Evolutionary conservation across 2,113 vertebrate species (phyloP).

Genomic region (Oreocharis arfaki): DNA sequence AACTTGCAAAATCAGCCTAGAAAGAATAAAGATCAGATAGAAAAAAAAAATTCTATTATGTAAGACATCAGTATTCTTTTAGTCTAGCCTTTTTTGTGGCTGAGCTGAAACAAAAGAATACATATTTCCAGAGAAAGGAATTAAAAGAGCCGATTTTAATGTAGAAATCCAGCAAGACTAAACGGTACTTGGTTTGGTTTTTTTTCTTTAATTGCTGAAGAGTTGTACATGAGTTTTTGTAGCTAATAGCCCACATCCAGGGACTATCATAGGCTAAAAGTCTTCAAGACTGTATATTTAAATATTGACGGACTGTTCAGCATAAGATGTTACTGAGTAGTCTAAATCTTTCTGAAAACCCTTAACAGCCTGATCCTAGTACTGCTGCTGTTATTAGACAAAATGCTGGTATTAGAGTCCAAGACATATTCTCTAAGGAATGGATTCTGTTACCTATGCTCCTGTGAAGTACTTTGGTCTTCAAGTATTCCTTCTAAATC

Average conservation of each 20-base stretch:
- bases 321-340: neutral
- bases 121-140: constrained; percentile 39
- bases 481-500: neutral
- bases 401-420: neutral
- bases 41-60: constrained; percentile 31
- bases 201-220: neutral
- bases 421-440: neutral
- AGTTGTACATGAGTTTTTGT: neutral
- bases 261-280: neutral
- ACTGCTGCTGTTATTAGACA: neutral
- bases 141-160: neutral
- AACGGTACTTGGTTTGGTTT: neutral
- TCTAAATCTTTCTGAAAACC: neutral
- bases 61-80: constrained; percentile 31
- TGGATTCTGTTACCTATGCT: neutral
- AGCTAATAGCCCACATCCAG: neutral
- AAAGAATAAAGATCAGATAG: constrained; percentile 52
- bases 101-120: constrained; percentile 49
- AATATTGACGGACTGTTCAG: neutral
- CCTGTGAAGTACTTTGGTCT: neutral
- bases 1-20: constrained; percentile 37
- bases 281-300: neutral
- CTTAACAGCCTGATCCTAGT: neutral
- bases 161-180: constrained; percentile 12
- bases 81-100: constrained; percentile 32